Evolutionary conservation across 2,113 vertebrate genomes (phyloP).

Genomic region (human): DNA sequence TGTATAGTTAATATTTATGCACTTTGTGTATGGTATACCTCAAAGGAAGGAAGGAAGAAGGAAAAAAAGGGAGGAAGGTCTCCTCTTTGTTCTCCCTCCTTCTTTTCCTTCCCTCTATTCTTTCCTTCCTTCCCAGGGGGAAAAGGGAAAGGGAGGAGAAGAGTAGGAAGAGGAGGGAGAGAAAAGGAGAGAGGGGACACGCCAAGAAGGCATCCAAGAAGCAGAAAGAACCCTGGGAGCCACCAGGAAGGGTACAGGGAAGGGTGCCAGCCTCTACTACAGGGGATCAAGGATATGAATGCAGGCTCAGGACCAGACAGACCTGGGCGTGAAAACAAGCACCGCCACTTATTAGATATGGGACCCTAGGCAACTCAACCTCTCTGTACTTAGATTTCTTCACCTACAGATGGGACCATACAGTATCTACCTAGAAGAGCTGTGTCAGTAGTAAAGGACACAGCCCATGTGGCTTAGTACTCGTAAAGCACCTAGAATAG

Average conservation of each 20-base stretch:
- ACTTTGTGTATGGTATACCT: background rate
- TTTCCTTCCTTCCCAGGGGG: background rate
- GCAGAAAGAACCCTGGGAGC: background rate
- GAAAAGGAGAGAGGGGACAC: background rate
- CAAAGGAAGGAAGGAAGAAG: background rate
- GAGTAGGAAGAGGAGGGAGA: background rate
- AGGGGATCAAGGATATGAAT: background rate
- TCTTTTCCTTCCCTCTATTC: background rate
- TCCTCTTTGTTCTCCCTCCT: background rate
- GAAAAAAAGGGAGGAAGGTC: too few relatives aligned
- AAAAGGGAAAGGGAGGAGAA: background rate
- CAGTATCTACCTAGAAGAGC: background rate
- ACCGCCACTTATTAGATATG: background rate
- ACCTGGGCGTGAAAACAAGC: background rate
- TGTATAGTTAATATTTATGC: background rate
- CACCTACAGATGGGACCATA: background rate
- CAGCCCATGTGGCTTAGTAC: rapidly evolving
- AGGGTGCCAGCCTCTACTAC: background rate
- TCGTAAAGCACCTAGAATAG: background rate
- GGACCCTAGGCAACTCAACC: background rate
- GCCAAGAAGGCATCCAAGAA: background rate
- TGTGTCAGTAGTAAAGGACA: too few relatives aligned
- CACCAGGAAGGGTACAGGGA: background rate
- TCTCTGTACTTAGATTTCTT: background rate
- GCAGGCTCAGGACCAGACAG: background rate